Evolutionary conservation across 1,140 invertebrate species (phyloP), one percentile per base, ranked within the genome.

Genomic region (Himalopsyche phryganea): DNA sequence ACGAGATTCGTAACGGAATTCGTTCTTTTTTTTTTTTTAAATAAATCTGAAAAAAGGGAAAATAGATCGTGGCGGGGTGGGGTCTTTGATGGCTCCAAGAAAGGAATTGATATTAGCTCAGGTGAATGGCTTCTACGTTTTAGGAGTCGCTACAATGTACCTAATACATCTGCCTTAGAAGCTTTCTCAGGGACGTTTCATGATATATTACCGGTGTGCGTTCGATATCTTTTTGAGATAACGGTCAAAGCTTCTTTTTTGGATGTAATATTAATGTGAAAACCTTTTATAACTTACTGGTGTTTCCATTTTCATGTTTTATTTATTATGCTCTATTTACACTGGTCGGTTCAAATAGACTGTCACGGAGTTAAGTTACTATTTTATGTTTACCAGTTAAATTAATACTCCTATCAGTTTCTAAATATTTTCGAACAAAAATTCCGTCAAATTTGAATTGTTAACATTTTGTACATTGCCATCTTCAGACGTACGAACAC

Each of bases 171-270:
- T 13, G 13, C 47, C 23, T 33, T 14, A 28, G 23, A 36, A 23
- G 40, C 33, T 53, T 33, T 42, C 41, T 20, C 42, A 17, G 9
- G 6, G 50, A 53, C 44, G 50, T 23, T 44, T 53, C 40, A 35
- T 53, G 50, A 53, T 45, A 44, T 45, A 53, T 53, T 17, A 28
- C 50, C 32, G 19, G 15, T 15, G 50, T 53, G 50, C 18, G 20
- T 18, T 53, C 17, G 50, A 23, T 53, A 53, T 45, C 40, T 53
- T 13, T 17, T n/a, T 40, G 38, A 40, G 3, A 17, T 40, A 40
- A 40, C n/a, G 38, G 38, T 51, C 41, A 42, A 51, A 23, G 49
- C 35, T 19, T 42, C 9, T 28, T 38, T 48, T 32, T 33, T 48
- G 46, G 32, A 48, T 50, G 48, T 50, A 36, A 38, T 38, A 36